Conservation (phyloP, 2,797 vertebrate species). For the Podarcis siculus region DNA sequence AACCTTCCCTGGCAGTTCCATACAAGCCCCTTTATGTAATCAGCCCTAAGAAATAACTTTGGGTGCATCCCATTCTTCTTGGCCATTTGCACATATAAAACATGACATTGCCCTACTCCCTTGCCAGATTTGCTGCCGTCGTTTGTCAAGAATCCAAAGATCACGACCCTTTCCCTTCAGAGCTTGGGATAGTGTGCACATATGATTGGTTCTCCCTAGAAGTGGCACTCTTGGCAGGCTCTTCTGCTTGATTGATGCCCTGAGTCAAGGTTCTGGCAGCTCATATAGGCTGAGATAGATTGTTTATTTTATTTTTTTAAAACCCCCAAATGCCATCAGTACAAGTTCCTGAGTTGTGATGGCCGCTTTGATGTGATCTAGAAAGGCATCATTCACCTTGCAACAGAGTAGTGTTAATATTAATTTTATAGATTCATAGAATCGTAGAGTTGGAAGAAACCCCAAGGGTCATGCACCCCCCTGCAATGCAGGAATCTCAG, state of each 20-base stretch:
- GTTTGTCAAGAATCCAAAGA: too few relatives aligned
- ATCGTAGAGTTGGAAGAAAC: too few relatives aligned
- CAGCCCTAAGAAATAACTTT: too few relatives aligned
- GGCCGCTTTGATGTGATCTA: neutral
- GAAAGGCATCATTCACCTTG: neutral
- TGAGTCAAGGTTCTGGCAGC: neutral
- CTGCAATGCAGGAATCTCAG: too few relatives aligned
- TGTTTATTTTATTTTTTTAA: neutral
- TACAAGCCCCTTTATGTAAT: too few relatives aligned
- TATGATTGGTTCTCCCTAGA: neutral
- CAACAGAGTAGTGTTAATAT: neutral
- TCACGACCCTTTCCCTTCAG: neutral
- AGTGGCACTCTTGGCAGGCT: neutral
- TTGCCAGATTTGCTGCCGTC: too few relatives aligned
- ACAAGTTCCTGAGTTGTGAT: neutral
- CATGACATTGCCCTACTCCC: too few relatives aligned
- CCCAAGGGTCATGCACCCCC: too few relatives aligned
- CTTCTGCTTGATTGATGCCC: neutral
- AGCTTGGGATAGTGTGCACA: neutral
- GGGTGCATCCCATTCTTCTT: too few relatives aligned
- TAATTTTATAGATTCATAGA: too few relatives aligned
- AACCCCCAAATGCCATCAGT: neutral
- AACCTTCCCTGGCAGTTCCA: too few relatives aligned
- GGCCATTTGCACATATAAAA: neutral
- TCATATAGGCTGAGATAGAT: neutral